Percentiles rank a stretch among this genome's conserved stretches.
Evolutionary conservation across 2,888 invertebrate genomes (phyloP).

Genomic region (Catocala fraxini): DNA sequence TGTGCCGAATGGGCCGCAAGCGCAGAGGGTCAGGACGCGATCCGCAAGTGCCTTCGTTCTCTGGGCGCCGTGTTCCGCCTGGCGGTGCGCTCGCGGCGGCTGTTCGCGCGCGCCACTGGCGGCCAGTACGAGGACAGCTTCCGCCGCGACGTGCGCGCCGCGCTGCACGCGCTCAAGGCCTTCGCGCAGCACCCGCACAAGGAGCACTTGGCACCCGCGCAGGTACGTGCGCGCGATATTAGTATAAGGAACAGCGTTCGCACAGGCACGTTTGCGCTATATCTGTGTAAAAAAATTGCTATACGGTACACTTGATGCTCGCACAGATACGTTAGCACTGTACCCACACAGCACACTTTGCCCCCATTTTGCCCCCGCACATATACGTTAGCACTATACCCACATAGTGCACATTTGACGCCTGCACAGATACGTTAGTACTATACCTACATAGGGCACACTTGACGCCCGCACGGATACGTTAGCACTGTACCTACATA

Average conservation of each 20-base stretch:
- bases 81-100: slow-evolving; percentile 94
- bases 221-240: no score
- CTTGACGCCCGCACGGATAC: no score
- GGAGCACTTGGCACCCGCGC: slow-evolving; percentile 92
- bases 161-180: slow-evolving; percentile 93
- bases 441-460: no score
- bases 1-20: slow-evolving; percentile 95
- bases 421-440: no score
- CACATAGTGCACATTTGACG: no score
- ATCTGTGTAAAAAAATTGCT: no score
- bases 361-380: slow-evolving; percentile 93
- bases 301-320: no score
- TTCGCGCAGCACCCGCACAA: slow-evolving; percentile 90
- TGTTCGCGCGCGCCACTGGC: slow-evolving; percentile 95
- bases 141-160: slow-evolving; percentile 92
- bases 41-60: slow-evolving; percentile 96
- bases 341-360: no score
- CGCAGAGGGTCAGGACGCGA: slow-evolving; percentile 95
- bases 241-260: no score
- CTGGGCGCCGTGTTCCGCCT: slow-evolving; percentile 97
- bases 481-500: no score
- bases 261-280: no score
- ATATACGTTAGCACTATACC: slow-evolving; percentile 73
- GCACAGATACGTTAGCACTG: no score
- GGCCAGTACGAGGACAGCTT: slow-evolving; percentile 97